Base-by-base conservation (phyloP, 1,140 invertebrate genomes). In the Plectus sambesii region DNA sequence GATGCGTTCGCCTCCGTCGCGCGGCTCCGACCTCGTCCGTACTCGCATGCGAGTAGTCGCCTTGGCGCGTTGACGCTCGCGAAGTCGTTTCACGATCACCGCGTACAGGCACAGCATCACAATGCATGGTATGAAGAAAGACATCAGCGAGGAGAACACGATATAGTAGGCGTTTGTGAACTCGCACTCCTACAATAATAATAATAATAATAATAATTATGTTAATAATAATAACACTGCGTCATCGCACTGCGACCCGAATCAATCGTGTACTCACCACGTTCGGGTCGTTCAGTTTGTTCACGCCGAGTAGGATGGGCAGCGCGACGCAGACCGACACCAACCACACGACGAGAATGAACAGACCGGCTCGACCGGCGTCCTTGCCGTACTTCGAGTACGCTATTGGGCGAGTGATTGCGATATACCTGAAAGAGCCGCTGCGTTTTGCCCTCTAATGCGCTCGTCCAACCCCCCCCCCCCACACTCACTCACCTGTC, bases 51-150 rank as follows among this genome's bases (percentile, higher is more conserved):
- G 47, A 20, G 38, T 51, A 8, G 39, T 22, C 27, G 53, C 42
- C 19, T 64, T 51, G 5, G 65, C 65, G 39, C 52, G 25, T 51
- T 68, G 59, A 15, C 66, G 44, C 43, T 57, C 42, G 40, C 56
- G 42, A 6, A 67, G 43, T 27, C 60, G 81, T 81, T 65, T 85
- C 75, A 98, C 97, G 75, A 98, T 98, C 74, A 82, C 86, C 74
- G 87, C 94, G 72, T 99, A 99, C 24, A 99, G 80, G 72, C 89
- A 87, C 67, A 97, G 85, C 89, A 99, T 97, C 63, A 94, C 87
- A 62, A 94, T 81, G 72, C 90, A 97, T 3, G 93, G 93, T 66
- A 98, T 94, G 72, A 96, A 99, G 79, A 99, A 99, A 56, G 92
- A 97, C 44, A 84, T 86, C 60, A 98, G 78, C 36, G 90, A 97